Evolutionary conservation across 2,888 invertebrate species (phyloP).

Genomic region (Trachelus stipa): DNA sequence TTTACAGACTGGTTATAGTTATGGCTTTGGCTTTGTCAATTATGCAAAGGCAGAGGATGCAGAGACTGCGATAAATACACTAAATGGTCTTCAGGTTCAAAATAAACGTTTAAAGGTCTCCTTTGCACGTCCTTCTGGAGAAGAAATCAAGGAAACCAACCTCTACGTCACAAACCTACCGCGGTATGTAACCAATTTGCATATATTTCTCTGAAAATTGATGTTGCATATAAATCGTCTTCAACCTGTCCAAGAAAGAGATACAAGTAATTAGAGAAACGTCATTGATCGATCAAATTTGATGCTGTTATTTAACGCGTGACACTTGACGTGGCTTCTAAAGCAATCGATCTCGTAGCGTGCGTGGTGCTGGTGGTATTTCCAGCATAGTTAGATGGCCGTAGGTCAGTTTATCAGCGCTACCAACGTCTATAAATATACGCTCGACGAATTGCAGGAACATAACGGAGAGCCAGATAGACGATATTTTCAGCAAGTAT

Average conservation of each 20-base stretch:
- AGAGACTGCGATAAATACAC: constrained; percentile 83
- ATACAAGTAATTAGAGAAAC: no score
- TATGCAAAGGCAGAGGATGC: constrained; percentile 89
- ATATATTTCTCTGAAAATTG: neutral
- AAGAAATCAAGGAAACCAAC: constrained; percentile 93
- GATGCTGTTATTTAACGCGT: no score
- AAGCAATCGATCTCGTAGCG: no score
- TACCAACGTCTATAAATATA: no score
- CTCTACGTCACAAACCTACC: constrained; percentile 94
- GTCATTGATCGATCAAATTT: no score
- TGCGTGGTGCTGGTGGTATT: no score
- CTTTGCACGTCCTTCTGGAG: constrained; percentile 90
- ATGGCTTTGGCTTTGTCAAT: constrained; percentile 96
- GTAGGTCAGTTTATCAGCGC: no score
- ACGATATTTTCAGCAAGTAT: constrained; percentile 87
- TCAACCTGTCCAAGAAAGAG: no score
- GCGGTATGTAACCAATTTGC: constrained; percentile 65
- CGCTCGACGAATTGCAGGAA: constrained; percentile 65
- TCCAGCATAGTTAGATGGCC: no score
- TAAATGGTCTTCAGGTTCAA: constrained; percentile 89
- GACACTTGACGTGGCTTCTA: no score
- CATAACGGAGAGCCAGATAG: constrained; percentile 84
- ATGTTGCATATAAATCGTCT: no score
- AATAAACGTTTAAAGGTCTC: constrained; percentile 95
- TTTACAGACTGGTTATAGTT: constrained; percentile 90